Evolutionary conservation across 23 tunicate genomes (phyloP), one percentile per base, ranked within the genome.

Genomic region (Aplidium turbinatum): DNA sequence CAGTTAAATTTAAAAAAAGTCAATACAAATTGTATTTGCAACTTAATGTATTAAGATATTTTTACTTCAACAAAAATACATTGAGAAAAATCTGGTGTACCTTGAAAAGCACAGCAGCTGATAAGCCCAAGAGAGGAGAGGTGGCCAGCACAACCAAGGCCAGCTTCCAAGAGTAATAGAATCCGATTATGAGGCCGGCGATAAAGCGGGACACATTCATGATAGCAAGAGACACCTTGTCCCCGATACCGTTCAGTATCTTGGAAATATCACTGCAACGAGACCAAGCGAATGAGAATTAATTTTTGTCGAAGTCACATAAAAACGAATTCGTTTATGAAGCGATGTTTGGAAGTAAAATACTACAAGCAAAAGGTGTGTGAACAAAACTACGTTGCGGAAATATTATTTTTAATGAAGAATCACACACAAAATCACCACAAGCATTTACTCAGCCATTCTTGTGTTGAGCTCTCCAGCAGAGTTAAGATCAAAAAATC

Each of bases 401-500:
- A n/a, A n/a, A n/a, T n/a, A n/a, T n/a, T n/a, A n/a, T n/a, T n/a
- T n/a, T n/a, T n/a, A n/a, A n/a, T n/a, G n/a, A n/a, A n/a, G n/a
- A n/a, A n/a, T n/a, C n/a, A n/a, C n/a, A n/a, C n/a, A n/a, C n/a
- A n/a, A n/a, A n/a, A n/a, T n/a, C n/a, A n/a, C n/a, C n/a, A n/a
- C n/a, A n/a, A n/a, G n/a, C n/a, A n/a, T n/a, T 84, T 67, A 91
- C 97, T 95, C 99, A 0, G 99, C 99, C 52, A 95, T 58, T 58
- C 99, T 60, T 16, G 96, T 89, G 76, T 95, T 95, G 33, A 95
- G 65, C 75, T 95, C 99, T 21, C 99, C 99, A 32, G 96, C 82
- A 0, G 99, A 83, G 50, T 95, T 95, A 19, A 90, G 58, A 76
- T 95, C 99, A 74, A 95, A 95, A 46, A 78, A 95, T 6, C 96